Conservation (phyloP, 2,113 vertebrate genomes). For the Stegostoma tigrinum region DNA sequence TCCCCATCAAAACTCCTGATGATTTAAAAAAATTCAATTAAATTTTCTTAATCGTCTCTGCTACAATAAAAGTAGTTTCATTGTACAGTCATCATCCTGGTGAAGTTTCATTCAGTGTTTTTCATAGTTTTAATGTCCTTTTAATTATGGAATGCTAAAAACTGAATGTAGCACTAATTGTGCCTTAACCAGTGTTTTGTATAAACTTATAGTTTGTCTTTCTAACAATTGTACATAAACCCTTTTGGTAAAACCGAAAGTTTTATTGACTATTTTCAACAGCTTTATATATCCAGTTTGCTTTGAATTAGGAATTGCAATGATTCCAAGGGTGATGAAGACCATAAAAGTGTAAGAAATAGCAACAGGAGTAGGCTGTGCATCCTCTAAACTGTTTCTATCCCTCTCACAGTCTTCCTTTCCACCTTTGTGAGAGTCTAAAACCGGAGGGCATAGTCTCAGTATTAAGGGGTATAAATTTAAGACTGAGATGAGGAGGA, state of each 20-base stretch:
- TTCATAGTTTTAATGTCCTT: neutral
- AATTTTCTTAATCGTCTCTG: neutral
- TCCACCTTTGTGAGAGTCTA: too few species aligned
- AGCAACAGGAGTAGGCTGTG: too few species aligned
- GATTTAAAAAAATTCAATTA: neutral
- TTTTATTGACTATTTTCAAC: neutral
- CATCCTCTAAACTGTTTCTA: too few species aligned
- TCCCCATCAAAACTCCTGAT: neutral
- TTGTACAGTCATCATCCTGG: neutral
- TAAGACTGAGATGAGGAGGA: too few species aligned
- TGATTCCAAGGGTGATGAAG: too few species aligned
- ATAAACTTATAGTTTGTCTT: neutral
- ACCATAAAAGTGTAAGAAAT: too few species aligned
- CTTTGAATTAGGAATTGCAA: neutral
- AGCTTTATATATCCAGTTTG: neutral
- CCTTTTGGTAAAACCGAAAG: neutral
- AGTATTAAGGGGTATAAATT: too few species aligned
- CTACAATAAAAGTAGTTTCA: neutral
- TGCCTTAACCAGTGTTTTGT: neutral
- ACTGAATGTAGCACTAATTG: neutral
- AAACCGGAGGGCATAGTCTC: too few species aligned
- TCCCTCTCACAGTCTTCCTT: too few species aligned
- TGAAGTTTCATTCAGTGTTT: neutral
- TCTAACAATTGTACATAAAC: neutral
- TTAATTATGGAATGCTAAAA: neutral